Evolutionary conservation across 2,113 vertebrate species (phyloP), one percentile per base, ranked within the genome.

Genomic region (Collichthys lucidus): DNA sequence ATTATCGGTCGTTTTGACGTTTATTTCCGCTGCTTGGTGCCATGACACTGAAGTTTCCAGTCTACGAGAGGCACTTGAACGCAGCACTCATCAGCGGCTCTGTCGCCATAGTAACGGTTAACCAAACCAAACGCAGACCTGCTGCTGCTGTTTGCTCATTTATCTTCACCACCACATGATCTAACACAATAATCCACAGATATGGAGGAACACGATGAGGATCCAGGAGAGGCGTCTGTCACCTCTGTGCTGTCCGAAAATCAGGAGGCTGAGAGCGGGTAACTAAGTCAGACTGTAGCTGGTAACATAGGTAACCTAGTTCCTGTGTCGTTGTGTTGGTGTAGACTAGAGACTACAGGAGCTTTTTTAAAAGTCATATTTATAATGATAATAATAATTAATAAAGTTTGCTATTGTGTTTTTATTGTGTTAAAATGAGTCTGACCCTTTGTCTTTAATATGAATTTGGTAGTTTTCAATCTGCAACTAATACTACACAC

Each of bases 201-300:
- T 17, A 94, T 92, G 92, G 82, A 80, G 29, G 69, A 87, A 26
- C 9, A 17, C n/a, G 57, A 24, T 0, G 50, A 75, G 11, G 63
- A 63, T 9, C 52, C 31, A 19, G 55, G 61, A 0, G 49, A 87
- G n/a, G 44, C 11, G 15, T 19, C 20, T 22, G 84, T 31, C 59
- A 82, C 84, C 3, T 91, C 88, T 0, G 20, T 80, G 42, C 35
- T 82, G 65, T 44, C 75, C 0, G 90, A 93, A 19, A 91, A 92
- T 11, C 70, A 75, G 5, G 86, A 93, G 59, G 11, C 31, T 8
- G 20, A 52, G 17, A 68, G 15, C 67, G 0, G 76, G 89, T 92
- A 87, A 88, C 0, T 40, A 40, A 40, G 35, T 40, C 35, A 40
- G 35, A 40, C 2, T 40, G 35, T 40, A 40, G 35, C 7, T 35